phyloP scores from a whole-genome alignment of 2,888 invertebrate species.

The Uropetala carovei region DNA sequence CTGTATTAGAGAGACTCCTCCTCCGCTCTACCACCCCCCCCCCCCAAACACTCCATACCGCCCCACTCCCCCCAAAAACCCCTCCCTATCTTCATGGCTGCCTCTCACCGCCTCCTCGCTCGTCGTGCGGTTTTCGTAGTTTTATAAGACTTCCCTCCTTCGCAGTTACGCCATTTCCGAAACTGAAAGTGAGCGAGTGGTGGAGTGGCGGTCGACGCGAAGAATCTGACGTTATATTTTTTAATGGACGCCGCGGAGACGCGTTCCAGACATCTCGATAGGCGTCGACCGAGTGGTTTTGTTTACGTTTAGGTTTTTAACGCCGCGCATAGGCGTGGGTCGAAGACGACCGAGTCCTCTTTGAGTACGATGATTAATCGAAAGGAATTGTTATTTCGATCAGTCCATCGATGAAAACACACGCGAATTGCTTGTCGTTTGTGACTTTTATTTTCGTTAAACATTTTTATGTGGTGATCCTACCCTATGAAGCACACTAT shows the following conservation, averaged over 20 bases:
- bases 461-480: too few species aligned
- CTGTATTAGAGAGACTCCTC: too few species aligned
- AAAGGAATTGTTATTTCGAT: too few species aligned
- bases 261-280: background rate
- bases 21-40: background rate
- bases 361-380: background rate
- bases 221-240: too few species aligned
- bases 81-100: too few species aligned
- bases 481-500: too few species aligned
- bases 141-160: background rate
- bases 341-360: background rate
- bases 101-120: background rate
- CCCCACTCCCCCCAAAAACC: background rate
- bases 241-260: background rate
- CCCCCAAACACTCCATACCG: too few species aligned
- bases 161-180: constrained; percentile 9
- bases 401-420: too few species aligned
- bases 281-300: background rate
- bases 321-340: background rate
- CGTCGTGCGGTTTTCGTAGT: background rate
- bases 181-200: constrained; percentile 1
- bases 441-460: too few species aligned
- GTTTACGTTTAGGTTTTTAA: background rate
- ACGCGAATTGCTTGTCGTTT: too few species aligned
- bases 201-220: background rate